Evolutionary conservation across 2,797 vertebrate genomes (phyloP).

Genomic region (Clarias pachynema): DNA sequence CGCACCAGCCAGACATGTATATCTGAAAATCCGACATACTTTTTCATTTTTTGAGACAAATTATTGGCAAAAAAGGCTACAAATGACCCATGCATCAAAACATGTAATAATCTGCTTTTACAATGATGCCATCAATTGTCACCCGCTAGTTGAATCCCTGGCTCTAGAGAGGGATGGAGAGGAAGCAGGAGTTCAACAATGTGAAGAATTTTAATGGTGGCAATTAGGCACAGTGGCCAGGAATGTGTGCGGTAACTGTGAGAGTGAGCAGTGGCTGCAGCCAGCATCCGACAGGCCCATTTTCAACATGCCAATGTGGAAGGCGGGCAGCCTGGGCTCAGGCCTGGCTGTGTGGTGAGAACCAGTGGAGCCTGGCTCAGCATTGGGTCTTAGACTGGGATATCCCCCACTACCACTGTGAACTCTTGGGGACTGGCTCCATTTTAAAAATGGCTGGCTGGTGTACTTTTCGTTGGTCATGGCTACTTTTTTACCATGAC

Average conservation of each 20-base stretch:
- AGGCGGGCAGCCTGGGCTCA: slow-evolving; percentile 63
- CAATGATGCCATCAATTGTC: slow-evolving; percentile 22
- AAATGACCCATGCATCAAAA: background rate
- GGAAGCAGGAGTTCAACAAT: slow-evolving; percentile 82
- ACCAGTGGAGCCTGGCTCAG: slow-evolving; percentile 61
- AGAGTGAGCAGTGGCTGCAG: slow-evolving; percentile 75
- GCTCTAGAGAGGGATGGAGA: slow-evolving; percentile 68
- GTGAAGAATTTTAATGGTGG: slow-evolving; percentile 88
- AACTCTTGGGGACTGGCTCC: slow-evolving; percentile 9
- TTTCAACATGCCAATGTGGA: slow-evolving; percentile 79
- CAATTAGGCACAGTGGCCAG: slow-evolving; percentile 85
- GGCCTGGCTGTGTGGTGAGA: slow-evolving; percentile 61
- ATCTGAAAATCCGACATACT: background rate
- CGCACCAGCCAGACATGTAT: background rate
- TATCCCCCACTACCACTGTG: slow-evolving; percentile 34
- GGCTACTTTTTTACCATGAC: background rate
- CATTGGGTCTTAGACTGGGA: slow-evolving; percentile 45
- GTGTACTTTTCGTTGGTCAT: slow-evolving; percentile 11
- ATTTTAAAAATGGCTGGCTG: slow-evolving; percentile 19
- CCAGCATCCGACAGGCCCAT: slow-evolving; percentile 76
- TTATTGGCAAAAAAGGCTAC: background rate
- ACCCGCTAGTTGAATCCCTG: slow-evolving; percentile 39
- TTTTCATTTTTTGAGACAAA: background rate
- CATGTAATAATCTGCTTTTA: slow-evolving; percentile 24
- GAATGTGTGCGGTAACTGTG: slow-evolving; percentile 80